Evolutionary conservation across 37 sponge, comb jelly and placozoan genomes (phyloP), one percentile per base, ranked within the genome.

Genomic region (Geodia barretti): DNA sequence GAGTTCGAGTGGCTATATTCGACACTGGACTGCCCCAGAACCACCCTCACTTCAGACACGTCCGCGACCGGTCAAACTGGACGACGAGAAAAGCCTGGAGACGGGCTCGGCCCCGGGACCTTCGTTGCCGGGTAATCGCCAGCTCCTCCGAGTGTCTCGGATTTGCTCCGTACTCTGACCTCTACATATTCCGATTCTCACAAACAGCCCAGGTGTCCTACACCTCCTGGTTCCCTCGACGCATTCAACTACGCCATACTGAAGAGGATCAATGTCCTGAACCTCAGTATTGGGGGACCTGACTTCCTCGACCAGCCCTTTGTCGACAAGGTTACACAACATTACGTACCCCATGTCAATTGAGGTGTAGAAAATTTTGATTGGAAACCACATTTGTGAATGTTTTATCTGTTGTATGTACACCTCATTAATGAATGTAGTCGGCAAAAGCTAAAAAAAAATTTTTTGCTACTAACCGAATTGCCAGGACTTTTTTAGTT

Each of bases 101-200:
- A 98, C 67, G 88, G 84, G 28, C 76, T 98, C 1, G 99, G 99
- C 29, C 99, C 96, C 41, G 99, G 99, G 4, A 98, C 99, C 0
- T 98, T 98, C 86, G 99, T 98, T 1, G 93, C 99, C 1, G 99
- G 99, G 99, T 99, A 66, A 97, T 99, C 36, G 97, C 97, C 40
- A 99, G 99, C 68, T 75, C 86, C 1, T 76, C 89, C 5, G 99
- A 99, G 54, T 99, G 99, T 73, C 88, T 95, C 3, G 99, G 99
- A n/a, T 95, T 99, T 78, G 97, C 94, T 3, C 99, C 97, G 24
- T 95, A 97, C 37, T 88, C 99, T 31, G 93, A 94, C 20, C 88
- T 99, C 32, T 83, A 90, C 85, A 80, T 97, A 8, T 97, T 95
- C 81, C 74, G 94, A 64, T 97, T 99, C 17, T 99, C 97, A 82